Percentiles rank a stretch among this genome's conserved stretches.
phyloP scores from a whole-genome alignment of 2,888 invertebrate species.

The Limenitis arthemis region DNA sequence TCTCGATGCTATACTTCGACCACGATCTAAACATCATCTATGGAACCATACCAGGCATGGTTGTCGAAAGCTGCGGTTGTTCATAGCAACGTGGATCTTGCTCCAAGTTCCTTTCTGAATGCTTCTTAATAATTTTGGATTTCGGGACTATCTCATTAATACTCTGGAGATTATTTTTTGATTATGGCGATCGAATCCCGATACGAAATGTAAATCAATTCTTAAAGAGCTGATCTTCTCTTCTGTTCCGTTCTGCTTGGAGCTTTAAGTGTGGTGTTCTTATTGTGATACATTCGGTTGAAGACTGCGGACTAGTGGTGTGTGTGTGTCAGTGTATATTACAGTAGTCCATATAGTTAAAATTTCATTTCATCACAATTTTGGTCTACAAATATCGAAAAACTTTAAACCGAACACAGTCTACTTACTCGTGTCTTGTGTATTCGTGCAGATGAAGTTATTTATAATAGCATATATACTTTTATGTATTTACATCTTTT shows the following conservation, averaged over 20 bases:
- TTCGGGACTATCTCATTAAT: conserved; percentile 1
- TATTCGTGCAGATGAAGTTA: conserved; percentile 12
- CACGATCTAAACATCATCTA: conserved; percentile 89
- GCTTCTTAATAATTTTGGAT: neutral
- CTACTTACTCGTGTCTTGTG: conserved; percentile 16
- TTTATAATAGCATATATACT: conserved; percentile 2
- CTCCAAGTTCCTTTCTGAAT: conserved; percentile 3
- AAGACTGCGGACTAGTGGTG: conserved; percentile 63
- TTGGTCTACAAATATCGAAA: neutral
- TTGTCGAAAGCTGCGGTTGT: conserved; percentile 94
- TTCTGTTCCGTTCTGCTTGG: conserved; percentile 29
- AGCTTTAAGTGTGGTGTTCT: conserved; percentile 45
- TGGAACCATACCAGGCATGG: conserved; percentile 93
- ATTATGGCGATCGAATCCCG: neutral
- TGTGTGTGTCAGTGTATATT: conserved; percentile 50
- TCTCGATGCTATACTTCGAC: conserved; percentile 94
- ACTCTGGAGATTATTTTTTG: too few species aligned
- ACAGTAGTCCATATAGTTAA: conserved; percentile 17
- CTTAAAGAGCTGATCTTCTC: conserved; percentile 5
- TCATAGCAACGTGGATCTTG: conserved; percentile 71
- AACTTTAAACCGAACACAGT: neutral
- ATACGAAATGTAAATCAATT: neutral
- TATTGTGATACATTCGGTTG: conserved; percentile 63
- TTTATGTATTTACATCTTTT: conserved; percentile 16
- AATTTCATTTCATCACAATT: conserved; percentile 14